Evolutionary conservation across 2,797 vertebrate species (phyloP).

Genomic region (Choloepus didactylus): DNA sequence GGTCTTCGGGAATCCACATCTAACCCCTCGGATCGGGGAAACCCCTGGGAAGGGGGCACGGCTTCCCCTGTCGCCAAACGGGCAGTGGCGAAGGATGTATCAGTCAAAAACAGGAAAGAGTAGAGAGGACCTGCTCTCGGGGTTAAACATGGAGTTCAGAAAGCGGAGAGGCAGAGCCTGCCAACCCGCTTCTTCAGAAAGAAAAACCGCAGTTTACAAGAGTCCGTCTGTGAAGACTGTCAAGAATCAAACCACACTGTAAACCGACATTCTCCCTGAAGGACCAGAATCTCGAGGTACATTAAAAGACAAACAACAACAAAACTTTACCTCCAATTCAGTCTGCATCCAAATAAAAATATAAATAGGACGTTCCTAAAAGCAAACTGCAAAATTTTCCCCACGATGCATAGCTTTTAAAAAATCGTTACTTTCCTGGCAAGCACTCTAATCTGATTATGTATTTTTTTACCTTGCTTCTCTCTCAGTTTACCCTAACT

Average conservation of each 20-base stretch:
- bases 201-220: constrained; percentile 24
- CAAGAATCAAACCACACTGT: constrained; percentile 1
- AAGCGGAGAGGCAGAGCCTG: background rate
- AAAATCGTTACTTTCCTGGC: constrained; percentile 78
- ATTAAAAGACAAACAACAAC: constrained; percentile 51
- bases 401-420: constrained; percentile 53
- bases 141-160: constrained; percentile 54
- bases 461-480: constrained; percentile 69
- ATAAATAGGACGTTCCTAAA: constrained; percentile 49
- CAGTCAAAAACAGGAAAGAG: constrained; percentile 60
- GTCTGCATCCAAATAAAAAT: constrained; percentile 62
- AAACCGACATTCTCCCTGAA: background rate
- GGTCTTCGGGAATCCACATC: constrained; percentile 34
- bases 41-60: background rate
- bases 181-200: background rate
- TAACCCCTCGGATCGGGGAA: constrained; percentile 62
- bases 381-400: constrained; percentile 64
- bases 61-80: constrained; percentile 56
- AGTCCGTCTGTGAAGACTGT: constrained; percentile 13
- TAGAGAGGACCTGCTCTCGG: background rate
- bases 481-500: constrained; percentile 73
- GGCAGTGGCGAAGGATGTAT: background rate
- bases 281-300: background rate
- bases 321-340: constrained; percentile 15
- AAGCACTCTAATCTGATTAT: constrained; percentile 81